Conservation (phyloP, 2,113 vertebrate species). For the Uropsilus gracilis region DNA sequence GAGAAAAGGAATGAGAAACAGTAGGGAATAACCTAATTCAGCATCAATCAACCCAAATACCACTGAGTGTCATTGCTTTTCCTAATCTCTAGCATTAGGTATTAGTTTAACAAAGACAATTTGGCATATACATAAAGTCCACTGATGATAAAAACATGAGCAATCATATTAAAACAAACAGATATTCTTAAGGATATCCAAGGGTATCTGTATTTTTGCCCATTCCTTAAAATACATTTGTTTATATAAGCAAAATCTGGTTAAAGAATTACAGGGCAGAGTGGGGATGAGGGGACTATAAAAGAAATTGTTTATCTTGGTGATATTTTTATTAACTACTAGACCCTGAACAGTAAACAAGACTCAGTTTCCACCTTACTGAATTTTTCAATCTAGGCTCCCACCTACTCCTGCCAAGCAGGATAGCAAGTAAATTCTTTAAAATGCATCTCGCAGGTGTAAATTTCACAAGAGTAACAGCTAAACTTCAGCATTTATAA, state of each 20-base stretch:
- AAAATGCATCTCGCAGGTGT: neutral
- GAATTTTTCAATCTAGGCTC: neutral
- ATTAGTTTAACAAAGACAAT: neutral
- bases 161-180: slow-evolving; percentile 11
- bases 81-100: neutral
- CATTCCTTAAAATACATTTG: neutral
- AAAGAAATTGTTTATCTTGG: neutral
- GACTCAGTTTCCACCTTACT: neutral
- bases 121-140: slow-evolving; percentile 1
- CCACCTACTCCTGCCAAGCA: neutral
- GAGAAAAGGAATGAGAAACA: neutral
- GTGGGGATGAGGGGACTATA: neutral
- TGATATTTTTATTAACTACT: neutral
- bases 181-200: no score
- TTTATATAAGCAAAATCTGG: neutral
- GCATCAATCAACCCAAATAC: neutral
- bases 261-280: neutral
- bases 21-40: neutral
- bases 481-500: neutral
- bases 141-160: neutral
- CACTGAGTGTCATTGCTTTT: neutral
- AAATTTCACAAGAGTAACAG: neutral
- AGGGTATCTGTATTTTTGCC: neutral
- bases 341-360: neutral
- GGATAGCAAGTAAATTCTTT: neutral